Evolutionary conservation across 1,140 invertebrate genomes (phyloP).

Genomic region (Brachionus asplanchnoidis): DNA sequence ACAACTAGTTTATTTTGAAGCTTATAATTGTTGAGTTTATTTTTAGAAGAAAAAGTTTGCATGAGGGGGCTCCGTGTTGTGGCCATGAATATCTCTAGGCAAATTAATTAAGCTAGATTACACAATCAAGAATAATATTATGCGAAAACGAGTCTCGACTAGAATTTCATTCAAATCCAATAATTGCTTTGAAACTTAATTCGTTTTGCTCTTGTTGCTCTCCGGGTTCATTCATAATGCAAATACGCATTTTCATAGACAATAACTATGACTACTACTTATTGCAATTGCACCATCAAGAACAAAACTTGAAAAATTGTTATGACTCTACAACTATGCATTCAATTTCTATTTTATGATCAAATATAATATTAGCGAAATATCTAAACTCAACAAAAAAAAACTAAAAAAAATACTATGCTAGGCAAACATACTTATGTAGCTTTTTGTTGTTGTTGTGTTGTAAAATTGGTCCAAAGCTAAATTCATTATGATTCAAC

Average conservation of each 20-base stretch:
- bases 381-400: background rate
- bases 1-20: background rate
- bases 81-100: constrained; percentile 6
- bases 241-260: constrained; percentile 10
- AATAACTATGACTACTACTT: constrained; percentile 28
- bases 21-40: background rate
- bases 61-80: background rate
- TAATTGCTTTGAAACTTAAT: constrained; percentile 14
- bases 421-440: constrained; percentile 33
- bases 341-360: constrained; percentile 16
- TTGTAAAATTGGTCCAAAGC: background rate
- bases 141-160: constrained; percentile 5
- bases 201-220: background rate
- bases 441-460: constrained; percentile 2
- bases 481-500: constrained; percentile 11
- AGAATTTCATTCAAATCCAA: constrained; percentile 16
- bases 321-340: constrained; percentile 19
- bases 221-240: constrained; percentile 23
- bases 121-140: constrained; percentile 18
- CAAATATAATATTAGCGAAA: constrained; percentile 1
- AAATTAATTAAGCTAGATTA: constrained; percentile 23
- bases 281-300: background rate
- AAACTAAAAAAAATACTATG: constrained; percentile 27
- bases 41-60: background rate
- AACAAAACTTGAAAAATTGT: background rate